A percentile compares a stretch with the other conserved stretches of the same genome.
phyloP scores from a whole-genome alignment of 1,140 invertebrate species.

The Luehdorfia chinensis region DNA sequence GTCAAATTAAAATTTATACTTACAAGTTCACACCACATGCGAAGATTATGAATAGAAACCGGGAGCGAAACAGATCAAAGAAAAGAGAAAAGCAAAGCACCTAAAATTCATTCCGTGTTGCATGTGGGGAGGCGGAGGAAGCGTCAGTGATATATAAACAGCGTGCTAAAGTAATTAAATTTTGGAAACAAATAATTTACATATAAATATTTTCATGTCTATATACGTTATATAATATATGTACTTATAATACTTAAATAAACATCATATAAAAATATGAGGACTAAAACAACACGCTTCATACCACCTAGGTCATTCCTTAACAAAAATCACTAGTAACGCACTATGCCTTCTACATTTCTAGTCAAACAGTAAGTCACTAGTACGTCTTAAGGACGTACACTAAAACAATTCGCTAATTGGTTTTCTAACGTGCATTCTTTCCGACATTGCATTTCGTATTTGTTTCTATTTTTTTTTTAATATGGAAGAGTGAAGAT shows the following conservation, averaged over 20 bases:
- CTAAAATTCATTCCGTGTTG: constrained; percentile 1
- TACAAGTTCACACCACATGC: constrained; percentile 14
- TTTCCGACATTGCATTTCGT: constrained; percentile 43
- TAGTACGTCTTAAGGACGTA: constrained; percentile 46
- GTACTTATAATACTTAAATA: constrained; percentile 1
- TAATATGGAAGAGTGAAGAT: constrained; percentile 75
- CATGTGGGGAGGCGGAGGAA: constrained; percentile 3
- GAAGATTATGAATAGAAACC: constrained; percentile 3
- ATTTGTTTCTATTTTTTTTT: constrained; percentile 46
- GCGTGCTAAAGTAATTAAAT: constrained; percentile 12
- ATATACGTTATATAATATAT: background rate
- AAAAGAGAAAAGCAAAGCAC: background rate
- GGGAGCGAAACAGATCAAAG: constrained; percentile 3
- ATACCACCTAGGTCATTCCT: constrained; percentile 65
- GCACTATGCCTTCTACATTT: constrained; percentile 35
- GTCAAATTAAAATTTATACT: background rate
- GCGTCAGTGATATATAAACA: background rate
- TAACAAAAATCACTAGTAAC: constrained; percentile 42
- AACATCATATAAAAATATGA: background rate
- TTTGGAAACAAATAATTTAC: constrained; percentile 2
- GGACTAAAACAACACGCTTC: constrained; percentile 39
- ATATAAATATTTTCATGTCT: background rate
- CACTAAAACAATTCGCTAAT: constrained; percentile 46
- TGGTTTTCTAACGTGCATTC: constrained; percentile 65
- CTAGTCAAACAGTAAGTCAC: constrained; percentile 59